phyloP scores from a whole-genome alignment of 2,113 vertebrate species.

The Cebidichthys violaceus region DNA sequence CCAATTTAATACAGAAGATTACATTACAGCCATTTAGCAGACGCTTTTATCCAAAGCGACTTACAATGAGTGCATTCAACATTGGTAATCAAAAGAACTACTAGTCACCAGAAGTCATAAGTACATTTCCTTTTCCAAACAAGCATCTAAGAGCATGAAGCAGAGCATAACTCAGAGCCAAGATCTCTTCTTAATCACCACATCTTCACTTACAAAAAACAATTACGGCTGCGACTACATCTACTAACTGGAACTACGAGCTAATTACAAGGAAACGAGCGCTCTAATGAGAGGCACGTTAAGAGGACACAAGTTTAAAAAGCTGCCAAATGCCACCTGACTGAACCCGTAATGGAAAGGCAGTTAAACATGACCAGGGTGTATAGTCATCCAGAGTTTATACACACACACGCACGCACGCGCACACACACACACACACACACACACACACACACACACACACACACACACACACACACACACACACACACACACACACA shows the following conservation, averaged over 20 bases:
- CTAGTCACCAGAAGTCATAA: no score
- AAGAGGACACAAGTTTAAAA: constrained; percentile 17
- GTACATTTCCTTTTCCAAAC: no score
- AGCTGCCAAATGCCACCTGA: constrained; percentile 25
- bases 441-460: no score
- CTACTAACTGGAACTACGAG: constrained; percentile 11
- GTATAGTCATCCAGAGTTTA: background rate
- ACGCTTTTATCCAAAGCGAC: no score
- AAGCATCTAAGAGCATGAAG: no score
- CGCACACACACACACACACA: background rate
- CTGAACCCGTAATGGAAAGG: constrained; percentile 1
- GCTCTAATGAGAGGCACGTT: constrained; percentile 16
- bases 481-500: no score
- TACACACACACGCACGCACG: background rate
- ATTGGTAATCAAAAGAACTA: no score
- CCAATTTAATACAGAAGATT: background rate
- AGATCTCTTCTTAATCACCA: background rate
- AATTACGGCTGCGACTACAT: background rate
- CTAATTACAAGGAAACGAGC: constrained; percentile 16
- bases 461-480: background rate
- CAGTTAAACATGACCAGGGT: constrained; percentile 10
- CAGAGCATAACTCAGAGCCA: no score
- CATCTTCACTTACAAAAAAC: background rate
- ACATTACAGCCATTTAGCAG: no score
- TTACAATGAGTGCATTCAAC: no score